Conservation (phyloP, 2,113 vertebrate species). For the Lasiurus cinereus region DNA sequence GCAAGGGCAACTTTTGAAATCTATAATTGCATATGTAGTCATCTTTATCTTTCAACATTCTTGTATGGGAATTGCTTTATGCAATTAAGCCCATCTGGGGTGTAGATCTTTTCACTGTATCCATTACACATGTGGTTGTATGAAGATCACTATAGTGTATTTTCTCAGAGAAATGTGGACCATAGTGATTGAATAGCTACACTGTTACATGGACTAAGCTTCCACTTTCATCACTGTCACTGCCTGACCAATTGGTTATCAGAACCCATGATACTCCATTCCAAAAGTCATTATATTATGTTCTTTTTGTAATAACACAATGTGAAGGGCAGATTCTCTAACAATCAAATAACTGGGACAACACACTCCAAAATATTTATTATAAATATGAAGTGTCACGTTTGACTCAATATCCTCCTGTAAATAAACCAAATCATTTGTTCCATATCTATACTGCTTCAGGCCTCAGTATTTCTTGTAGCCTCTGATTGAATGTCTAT, state of each 20-base stretch:
- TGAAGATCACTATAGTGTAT: no score
- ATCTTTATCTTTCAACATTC: background rate
- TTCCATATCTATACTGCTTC: background rate
- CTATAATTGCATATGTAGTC: background rate
- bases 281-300: background rate
- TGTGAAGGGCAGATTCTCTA: background rate
- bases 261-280: background rate
- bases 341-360: background rate
- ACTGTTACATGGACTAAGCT: background rate
- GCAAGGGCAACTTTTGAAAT: background rate
- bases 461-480: background rate
- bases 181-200: background rate
- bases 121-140: background rate
- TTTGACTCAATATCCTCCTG: background rate
- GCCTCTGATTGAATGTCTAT: background rate
- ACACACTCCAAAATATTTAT: background rate
- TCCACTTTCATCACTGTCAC: no score
- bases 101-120: background rate
- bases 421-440: background rate
- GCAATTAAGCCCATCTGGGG: background rate
- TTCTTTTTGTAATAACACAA: background rate
- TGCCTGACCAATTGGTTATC: background rate
- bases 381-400: background rate
- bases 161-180: background rate
- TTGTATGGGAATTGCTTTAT: background rate